Conservation (phyloP, 2,797 vertebrate genomes). For the Squalus acanthias region DNA sequence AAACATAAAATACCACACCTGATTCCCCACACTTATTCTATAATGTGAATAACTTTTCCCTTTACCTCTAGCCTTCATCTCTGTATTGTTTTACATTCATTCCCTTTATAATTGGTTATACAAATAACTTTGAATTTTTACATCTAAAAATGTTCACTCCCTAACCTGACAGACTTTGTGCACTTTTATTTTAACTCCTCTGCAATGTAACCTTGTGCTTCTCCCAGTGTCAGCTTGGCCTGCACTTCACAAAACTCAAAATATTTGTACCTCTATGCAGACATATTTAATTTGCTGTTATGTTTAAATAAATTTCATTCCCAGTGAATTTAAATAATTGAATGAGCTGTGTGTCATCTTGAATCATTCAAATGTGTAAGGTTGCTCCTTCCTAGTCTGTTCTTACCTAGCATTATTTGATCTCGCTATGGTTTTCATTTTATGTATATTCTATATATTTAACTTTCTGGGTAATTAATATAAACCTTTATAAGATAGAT, state of each 20-base stretch:
- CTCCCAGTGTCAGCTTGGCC: background rate
- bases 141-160: background rate
- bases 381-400: background rate
- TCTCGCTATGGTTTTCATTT: background rate
- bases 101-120: background rate
- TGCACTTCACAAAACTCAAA: background rate
- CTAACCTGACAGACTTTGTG: background rate
- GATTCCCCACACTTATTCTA: too few relatives aligned
- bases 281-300: background rate
- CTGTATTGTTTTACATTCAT: background rate
- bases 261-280: background rate
- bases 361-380: background rate
- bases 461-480: background rate
- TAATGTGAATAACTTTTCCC: background rate
- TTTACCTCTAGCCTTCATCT: background rate
- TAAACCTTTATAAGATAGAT: background rate
- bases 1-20: background rate
- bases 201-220: background rate
- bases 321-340: background rate
- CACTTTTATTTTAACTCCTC: background rate
- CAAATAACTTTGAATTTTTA: background rate
- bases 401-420: background rate
- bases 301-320: background rate
- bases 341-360: background rate
- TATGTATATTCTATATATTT: background rate